A percentile compares a stretch with the other conserved stretches of the same genome.
Conservation (phyloP, 2,797 vertebrate species). For the Bradypodion ventrale region DNA sequence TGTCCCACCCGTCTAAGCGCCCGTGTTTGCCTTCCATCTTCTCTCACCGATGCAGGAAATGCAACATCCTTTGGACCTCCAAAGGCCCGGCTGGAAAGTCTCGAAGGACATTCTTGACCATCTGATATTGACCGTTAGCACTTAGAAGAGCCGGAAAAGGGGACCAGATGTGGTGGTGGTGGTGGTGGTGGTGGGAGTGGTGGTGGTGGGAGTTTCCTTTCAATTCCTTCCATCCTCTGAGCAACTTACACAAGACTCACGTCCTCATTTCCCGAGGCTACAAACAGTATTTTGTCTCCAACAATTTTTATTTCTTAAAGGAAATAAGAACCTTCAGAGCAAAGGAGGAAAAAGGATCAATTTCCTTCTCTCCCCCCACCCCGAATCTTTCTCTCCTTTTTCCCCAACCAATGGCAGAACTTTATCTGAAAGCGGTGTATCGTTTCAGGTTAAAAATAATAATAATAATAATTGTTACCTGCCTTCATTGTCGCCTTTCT, state of each 20-base stretch:
- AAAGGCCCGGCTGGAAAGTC: no score
- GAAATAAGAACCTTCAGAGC: background rate
- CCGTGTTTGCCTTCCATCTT: background rate
- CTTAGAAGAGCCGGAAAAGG: background rate
- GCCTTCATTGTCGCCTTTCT: slow-evolving; percentile 9
- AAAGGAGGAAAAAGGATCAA: background rate
- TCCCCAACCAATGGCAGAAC: background rate
- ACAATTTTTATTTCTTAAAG: slow-evolving; percentile 19
- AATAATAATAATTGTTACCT: slow-evolving; percentile 16
- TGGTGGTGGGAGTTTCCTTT: background rate
- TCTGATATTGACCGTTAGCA: no score
- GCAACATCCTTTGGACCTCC: no score
- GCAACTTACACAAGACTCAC: background rate
- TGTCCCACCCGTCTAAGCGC: background rate
- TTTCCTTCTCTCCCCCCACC: background rate
- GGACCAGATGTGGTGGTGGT: background rate
- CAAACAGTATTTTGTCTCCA: slow-evolving; percentile 16
- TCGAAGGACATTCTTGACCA: background rate
- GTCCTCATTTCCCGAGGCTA: background rate
- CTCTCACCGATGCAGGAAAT: background rate
- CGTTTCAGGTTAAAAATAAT: slow-evolving; percentile 22
- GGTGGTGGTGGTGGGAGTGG: no score
- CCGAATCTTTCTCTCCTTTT: no score
- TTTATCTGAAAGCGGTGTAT: background rate
- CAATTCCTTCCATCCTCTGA: no score